Evolutionary conservation across 2,888 invertebrate genomes (phyloP).

Genomic region (Agrochola litura): DNA sequence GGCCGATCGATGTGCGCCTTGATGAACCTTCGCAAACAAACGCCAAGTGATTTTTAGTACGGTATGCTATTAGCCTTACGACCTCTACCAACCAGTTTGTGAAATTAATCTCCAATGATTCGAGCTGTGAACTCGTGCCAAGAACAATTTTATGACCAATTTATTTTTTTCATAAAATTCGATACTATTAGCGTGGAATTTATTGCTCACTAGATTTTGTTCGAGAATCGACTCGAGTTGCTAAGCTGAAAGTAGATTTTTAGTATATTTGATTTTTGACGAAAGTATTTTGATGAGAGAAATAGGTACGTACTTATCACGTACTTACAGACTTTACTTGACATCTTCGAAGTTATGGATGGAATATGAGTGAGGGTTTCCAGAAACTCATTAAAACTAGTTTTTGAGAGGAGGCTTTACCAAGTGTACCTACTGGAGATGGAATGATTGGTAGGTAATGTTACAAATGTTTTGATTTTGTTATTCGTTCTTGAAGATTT

Average conservation of each 20-base stretch:
- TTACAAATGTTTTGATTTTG: constrained; percentile 26
- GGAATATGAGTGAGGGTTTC: constrained; percentile 32
- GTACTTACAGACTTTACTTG: constrained; percentile 18
- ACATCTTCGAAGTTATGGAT: constrained; percentile 19
- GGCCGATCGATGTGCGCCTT: constrained; percentile 66
- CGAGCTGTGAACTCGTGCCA: constrained; percentile 57
- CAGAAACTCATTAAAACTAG: constrained; percentile 54
- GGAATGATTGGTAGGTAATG: constrained; percentile 41
- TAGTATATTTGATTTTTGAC: constrained; percentile 18
- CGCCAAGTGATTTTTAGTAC: constrained; percentile 65
- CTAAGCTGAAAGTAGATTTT: constrained; percentile 25
- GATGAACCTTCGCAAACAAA: constrained; percentile 69
- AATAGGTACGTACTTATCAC: not conserved
- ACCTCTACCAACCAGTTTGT: constrained; percentile 69
- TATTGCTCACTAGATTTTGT: constrained; percentile 48
- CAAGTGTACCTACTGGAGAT: constrained; percentile 9
- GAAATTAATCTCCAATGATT: constrained; percentile 67
- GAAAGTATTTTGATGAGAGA: constrained; percentile 18
- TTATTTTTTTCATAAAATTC: constrained; percentile 49
- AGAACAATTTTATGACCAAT: constrained; percentile 61
- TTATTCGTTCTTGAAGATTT: constrained; percentile 13
- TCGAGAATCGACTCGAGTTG: constrained; percentile 21
- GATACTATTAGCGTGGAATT: constrained; percentile 57
- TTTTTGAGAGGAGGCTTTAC: constrained; percentile 38
- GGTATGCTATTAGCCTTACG: constrained; percentile 66